Percentiles rank a stretch among this genome's conserved stretches.
Conservation (phyloP, 2,113 vertebrate species). For the Myocastor coypus region DNA sequence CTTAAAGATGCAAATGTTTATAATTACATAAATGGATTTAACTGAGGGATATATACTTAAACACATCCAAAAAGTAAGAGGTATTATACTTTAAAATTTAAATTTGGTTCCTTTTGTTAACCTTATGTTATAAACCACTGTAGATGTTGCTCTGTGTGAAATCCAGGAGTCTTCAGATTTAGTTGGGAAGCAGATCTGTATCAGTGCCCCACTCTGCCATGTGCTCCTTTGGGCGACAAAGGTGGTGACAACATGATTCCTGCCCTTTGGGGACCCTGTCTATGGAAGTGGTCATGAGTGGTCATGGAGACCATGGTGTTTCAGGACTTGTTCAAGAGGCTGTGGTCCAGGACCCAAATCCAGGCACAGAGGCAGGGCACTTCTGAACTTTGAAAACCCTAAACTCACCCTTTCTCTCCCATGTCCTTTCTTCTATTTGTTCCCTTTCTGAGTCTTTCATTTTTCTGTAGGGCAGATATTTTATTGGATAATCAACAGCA, state of each 20-base stretch:
- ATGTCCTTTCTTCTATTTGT: neutral
- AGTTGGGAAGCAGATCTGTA: neutral
- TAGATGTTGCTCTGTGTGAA: neutral
- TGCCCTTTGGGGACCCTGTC: neutral
- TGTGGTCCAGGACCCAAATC: neutral
- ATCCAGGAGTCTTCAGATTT: neutral
- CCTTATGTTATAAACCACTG: neutral
- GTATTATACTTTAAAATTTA: constrained; percentile 44
- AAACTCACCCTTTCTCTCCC: neutral
- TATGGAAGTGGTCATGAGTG: fast-evolving
- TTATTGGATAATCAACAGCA: neutral
- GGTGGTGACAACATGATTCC: neutral
- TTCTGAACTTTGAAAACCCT: neutral
- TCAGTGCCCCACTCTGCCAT: fast-evolving
- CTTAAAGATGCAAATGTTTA: neutral
- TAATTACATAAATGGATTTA: neutral
- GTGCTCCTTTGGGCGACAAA: fast-evolving
- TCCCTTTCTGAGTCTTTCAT: neutral
- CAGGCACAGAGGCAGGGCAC: neutral
- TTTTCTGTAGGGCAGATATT: neutral
- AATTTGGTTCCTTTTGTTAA: neutral
- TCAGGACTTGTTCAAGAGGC: fast-evolving
- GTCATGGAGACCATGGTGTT: fast-evolving
- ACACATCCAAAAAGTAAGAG: neutral
- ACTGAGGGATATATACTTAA: constrained; percentile 4